A percentile compares a stretch with the other conserved stretches of the same genome.
These are phyloP conservation scores for Anodontia alba DNA, from an alignment of 2,888 invertebrate species.

Conservation along the genomic window DNA sequence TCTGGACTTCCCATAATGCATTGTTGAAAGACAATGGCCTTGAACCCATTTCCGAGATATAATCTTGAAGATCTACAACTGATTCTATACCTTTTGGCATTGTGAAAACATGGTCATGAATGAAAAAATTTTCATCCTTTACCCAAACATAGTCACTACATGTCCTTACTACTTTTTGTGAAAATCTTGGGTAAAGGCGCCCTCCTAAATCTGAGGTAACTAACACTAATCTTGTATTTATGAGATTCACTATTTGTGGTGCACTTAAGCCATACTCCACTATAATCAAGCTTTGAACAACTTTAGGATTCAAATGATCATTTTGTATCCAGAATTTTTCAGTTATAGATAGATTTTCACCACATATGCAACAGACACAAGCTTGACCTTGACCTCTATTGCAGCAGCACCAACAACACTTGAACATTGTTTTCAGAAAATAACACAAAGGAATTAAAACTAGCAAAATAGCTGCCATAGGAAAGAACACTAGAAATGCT, in stretches of 20 bases:
- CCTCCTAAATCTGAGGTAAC: slow-evolving; percentile 83
- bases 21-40: slow-evolving; percentile 84
- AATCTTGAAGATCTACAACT: slow-evolving; percentile 84
- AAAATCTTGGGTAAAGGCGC: slow-evolving; percentile 85
- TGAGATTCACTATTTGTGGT: slow-evolving; percentile 85
- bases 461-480: slow-evolving; percentile 84
- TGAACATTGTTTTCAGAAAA: slow-evolving; percentile 77
- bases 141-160: slow-evolving; percentile 86
- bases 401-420: slow-evolving; percentile 77
- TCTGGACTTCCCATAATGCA: slow-evolving; percentile 87
- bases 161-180: slow-evolving; percentile 84
- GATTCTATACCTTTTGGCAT: slow-evolving; percentile 83
- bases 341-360: slow-evolving; percentile 82
- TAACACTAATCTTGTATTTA: slow-evolving; percentile 85
- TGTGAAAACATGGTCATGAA: slow-evolving; percentile 86
- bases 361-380: slow-evolving; percentile 79
- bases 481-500: slow-evolving; percentile 85
- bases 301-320: slow-evolving; percentile 82
- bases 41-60: slow-evolving; percentile 85
- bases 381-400: slow-evolving; percentile 63
- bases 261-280: slow-evolving; percentile 86
- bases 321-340: slow-evolving; percentile 85
- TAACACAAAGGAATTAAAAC: slow-evolving; percentile 83
- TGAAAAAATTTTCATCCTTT: slow-evolving; percentile 85
- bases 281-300: slow-evolving; percentile 86